Percentiles rank a stretch among this genome's conserved stretches.
Conservation (phyloP, 2,888 invertebrate genomes). For the Trachelus tabidus region DNA sequence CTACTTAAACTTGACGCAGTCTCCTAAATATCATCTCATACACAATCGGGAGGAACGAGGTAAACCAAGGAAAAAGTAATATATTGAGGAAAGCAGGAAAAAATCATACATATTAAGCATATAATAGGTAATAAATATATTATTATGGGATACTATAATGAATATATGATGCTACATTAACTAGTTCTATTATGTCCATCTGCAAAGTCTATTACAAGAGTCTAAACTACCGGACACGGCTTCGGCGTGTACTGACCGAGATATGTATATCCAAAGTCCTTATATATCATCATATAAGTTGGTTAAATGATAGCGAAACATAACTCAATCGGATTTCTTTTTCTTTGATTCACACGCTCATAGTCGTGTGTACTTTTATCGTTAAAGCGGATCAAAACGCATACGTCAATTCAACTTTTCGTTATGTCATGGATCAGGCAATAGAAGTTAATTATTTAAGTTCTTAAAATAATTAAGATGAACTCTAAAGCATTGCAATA, state of each 20-base stretch:
- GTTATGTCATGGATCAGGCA: not conserved
- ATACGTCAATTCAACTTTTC: not conserved
- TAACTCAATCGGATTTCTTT: not conserved
- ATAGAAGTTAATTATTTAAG: not conserved
- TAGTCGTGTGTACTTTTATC: not conserved
- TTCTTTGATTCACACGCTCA: not conserved
- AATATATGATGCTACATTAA: slow-evolving; percentile 51
- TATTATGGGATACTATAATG: slow-evolving; percentile 50
- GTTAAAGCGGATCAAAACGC: not conserved
- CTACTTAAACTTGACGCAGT: not conserved
- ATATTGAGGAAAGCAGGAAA: slow-evolving; percentile 48
- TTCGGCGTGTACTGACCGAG: no score
- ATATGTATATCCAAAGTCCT: not conserved
- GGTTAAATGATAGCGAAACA: not conserved
- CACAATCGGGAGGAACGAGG: slow-evolving; percentile 17
- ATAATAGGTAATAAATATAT: slow-evolving; percentile 47
- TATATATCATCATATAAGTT: not conserved
- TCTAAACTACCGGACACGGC: slow-evolving; percentile 46
- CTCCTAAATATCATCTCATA: slow-evolving; percentile 4
- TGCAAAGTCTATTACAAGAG: slow-evolving; percentile 66
- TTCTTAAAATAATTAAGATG: not conserved
- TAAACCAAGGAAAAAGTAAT: slow-evolving; percentile 35
- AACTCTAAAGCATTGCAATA: not conserved
- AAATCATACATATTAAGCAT: slow-evolving; percentile 41
- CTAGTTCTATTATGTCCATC: slow-evolving; percentile 65